Base-by-base conservation (phyloP, 1,140 invertebrate genomes). In the Teleopsis dalmanni region DNA sequence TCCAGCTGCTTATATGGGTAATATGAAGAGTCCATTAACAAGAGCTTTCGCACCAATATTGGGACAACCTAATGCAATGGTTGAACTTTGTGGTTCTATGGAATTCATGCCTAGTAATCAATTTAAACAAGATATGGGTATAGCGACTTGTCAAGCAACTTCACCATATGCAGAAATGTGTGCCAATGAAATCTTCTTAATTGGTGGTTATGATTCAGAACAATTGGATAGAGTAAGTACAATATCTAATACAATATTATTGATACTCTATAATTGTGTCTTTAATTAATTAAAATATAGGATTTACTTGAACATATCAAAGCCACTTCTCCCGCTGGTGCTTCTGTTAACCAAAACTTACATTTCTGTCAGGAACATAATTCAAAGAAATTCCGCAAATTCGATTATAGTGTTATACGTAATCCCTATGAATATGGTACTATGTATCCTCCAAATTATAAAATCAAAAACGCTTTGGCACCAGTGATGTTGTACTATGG, bases 401-500 rank as follows among this genome's bases (percentile, higher is more conserved):
- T 72, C 52, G 73, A 79, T 55, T 71, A 72, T 56, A 73, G 73
- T 3, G 11, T 9, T 21, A 53, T 50, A 8, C 57, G 42, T 31
- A 80, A 80, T 54, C 42, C 65, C 22, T 43, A 58, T 25, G 53
- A 58, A 8, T 80, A 80, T 46, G 62, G 60, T 11, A 54, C 57
- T 11, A 16, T 57, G n/a, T 59, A 49, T 13, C 77, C 80, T 11
- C 77, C 78, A 0, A 51, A 67, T 6, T 81, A 81, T 53, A 65
- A 76, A n/a, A 47, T 80, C 10, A 59, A 62, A 9, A 77, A 77
- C 49, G 75, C 86, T 10, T 76, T 76, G 2, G 35, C 54, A 6
- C 77, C 38, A 19, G 14, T 41, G 7, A 9, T 76, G 3, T 49
- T 87, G 2, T 82, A 81, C 54, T 83, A 75, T 35, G 80, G 80